Base-by-base conservation (phyloP, 1,140 invertebrate species). In the Philopotamus ludificatus region DNA sequence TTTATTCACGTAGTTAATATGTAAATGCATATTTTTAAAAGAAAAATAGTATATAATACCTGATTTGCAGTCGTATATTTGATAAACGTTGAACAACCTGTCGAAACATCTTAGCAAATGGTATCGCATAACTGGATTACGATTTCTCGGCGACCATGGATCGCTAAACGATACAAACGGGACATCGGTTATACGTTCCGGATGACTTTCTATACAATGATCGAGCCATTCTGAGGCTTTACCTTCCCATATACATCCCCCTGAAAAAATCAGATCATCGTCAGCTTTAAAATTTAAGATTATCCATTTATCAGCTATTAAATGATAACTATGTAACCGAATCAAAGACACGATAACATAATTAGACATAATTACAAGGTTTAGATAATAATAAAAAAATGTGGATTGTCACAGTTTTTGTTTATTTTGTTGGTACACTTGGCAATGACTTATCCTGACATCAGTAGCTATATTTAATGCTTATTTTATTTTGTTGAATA, bases 171-270 rank as follows among this genome's bases (percentile, higher is more conserved):
- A 77, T 63, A 80, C 79, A 66, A 79, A 81, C n/a, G 79, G 79
- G 3, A 80, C 67, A 44, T 80, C 78, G 0, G 77, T 77, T 3
- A 81, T 77, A 59, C 69, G 74, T 22, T 76, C 71, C 51, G 75
- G 75, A 54, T 81, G 79, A 4, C 77, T 73, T 22, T 65, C n/a
- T 45, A 78, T 76, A 68, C 79, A 81, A 68, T 81, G 79, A 68
- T 78, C 76, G 74, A 81, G 79, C 79, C 79, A 81, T 22, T 80
- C 78, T 3, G 77, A 77, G 25, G 79, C 79, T 1, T 73, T 72
- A 1, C 79, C 79, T 67, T 77, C 73, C 79, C 79, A 81, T 44
- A 69, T 71, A 69, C 79, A 81, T 23, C 77, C 74, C 41, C 77
- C 78, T 78, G 67, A 21, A 63, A 25, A 10, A 22, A 25, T 9